Percentiles rank a stretch among this genome's conserved stretches.
phyloP scores from a whole-genome alignment of 2,797 vertebrate species.

The Myotis planiceps region DNA sequence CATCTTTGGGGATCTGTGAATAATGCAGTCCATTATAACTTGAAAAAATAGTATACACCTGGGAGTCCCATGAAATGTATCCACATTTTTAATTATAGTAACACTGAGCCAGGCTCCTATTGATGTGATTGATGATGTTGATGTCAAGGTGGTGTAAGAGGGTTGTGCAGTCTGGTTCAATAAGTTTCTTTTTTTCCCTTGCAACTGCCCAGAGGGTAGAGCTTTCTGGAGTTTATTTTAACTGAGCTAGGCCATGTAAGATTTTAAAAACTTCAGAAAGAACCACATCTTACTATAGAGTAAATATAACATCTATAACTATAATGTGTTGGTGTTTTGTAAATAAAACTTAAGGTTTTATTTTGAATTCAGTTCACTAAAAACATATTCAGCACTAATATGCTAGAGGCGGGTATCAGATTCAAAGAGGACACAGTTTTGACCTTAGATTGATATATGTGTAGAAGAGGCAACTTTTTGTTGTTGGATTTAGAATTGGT shows the following conservation, averaged over 20 bases:
- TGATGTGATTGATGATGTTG: not conserved
- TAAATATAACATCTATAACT: not conserved
- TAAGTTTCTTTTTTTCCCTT: not conserved
- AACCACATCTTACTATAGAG: not conserved
- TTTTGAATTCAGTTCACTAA: not conserved
- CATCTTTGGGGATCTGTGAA: not conserved
- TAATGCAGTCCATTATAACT: not conserved
- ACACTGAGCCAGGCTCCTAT: not conserved
- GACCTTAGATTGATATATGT: not conserved
- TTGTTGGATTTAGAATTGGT: conserved; percentile 26
- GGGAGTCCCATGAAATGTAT: not conserved
- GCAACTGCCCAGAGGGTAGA: not conserved
- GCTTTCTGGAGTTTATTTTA: not conserved
- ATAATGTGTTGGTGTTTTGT: not conserved
- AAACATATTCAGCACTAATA: not conserved
- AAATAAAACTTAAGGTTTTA: conserved; percentile 15
- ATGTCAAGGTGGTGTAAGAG: not conserved
- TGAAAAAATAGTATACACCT: not conserved
- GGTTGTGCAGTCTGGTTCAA: not conserved
- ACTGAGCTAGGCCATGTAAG: not conserved
- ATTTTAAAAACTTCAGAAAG: not conserved
- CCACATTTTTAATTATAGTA: not conserved
- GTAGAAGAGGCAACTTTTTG: not conserved
- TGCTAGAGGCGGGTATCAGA: not conserved
- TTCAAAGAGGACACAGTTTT: not conserved